Base-by-base conservation (phyloP, 2,888 invertebrate genomes). In the Polydrusus tereticollis region DNA sequence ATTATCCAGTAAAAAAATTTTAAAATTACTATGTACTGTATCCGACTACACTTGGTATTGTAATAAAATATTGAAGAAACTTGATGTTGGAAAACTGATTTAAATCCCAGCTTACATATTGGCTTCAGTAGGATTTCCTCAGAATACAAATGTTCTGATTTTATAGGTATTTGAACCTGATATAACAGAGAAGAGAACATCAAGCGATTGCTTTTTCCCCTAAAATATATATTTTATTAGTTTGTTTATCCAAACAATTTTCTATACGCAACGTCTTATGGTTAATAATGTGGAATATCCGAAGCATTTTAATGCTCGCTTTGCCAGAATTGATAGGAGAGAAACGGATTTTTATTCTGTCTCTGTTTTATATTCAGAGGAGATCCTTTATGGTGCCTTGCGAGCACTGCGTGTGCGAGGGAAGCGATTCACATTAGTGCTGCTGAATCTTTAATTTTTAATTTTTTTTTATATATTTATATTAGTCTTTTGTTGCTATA, bases 141-240 rank as follows among this genome's bases (percentile, higher is more conserved):
- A 47, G 47, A 12, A 47, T 47, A 47, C 47, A 47, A 47, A 47
- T 47, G 21, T 4, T 21, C 47, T 23, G 5, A 14, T 47, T 47
- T 47, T 47, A 47, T 47, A 10, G 47, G 47, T 47, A 47, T 23
- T 47, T n/a, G 47, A 23, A 47, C n/a, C 23, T 21, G 47, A 12
- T 23, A 47, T 47, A 47, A 47, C 14, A 41, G 2, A 1, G 23
- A 8, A 47, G n/a, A 45, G 12, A 5, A 47, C 47, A 47, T 47
- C 23, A 8, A 23, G 12, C 47, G 47, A 47, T 47, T 47, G 47
- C 47, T 47, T 47, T 47, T 47, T 47, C 21, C 47, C 21, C 23
- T 23, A 47, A 47, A 47, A 47, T 47, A 47, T 47, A 47, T 47
- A 47, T 47, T 47, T 47, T 47, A 47, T 47, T 47, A 47, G 47